Conservation (phyloP, 2,888 invertebrate species). For the Troides helena region DNA sequence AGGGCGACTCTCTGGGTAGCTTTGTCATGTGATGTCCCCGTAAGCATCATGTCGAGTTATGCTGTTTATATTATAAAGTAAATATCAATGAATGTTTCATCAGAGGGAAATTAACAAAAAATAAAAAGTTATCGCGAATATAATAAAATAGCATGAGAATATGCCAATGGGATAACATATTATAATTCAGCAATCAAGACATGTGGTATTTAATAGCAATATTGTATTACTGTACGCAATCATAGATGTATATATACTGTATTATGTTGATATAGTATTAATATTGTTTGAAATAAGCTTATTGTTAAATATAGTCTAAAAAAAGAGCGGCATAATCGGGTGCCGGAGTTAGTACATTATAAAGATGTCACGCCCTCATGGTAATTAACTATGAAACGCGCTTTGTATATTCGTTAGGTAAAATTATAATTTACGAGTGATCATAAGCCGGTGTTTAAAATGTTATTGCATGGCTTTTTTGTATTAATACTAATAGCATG, state of each 20-base stretch:
- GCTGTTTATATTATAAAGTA: slow-evolving; percentile 10
- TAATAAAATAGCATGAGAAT: slow-evolving; percentile 26
- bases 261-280: neutral
- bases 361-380: slow-evolving; percentile 1
- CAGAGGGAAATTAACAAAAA: slow-evolving; percentile 4
- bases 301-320: neutral
- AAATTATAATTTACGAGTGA: slow-evolving; percentile 56
- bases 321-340: neutral
- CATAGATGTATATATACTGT: neutral
- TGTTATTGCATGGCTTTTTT: slow-evolving; percentile 51
- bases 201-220: neutral
- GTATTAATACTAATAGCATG: slow-evolving; percentile 57
- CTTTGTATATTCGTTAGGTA: neutral
- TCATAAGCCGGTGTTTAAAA: slow-evolving; percentile 68
- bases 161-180: neutral
- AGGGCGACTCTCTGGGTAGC: slow-evolving; percentile 57
- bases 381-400: neutral
- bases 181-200: neutral
- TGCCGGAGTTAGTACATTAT: neutral
- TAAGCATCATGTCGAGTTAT: slow-evolving; percentile 45
- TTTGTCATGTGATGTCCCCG: slow-evolving; percentile 69
- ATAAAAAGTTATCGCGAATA: neutral
- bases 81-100: slow-evolving; percentile 3
- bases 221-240: neutral
- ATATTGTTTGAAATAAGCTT: neutral